phyloP scores from a whole-genome alignment of 2,113 vertebrate genomes.

The Pedionomus torquatus region DNA sequence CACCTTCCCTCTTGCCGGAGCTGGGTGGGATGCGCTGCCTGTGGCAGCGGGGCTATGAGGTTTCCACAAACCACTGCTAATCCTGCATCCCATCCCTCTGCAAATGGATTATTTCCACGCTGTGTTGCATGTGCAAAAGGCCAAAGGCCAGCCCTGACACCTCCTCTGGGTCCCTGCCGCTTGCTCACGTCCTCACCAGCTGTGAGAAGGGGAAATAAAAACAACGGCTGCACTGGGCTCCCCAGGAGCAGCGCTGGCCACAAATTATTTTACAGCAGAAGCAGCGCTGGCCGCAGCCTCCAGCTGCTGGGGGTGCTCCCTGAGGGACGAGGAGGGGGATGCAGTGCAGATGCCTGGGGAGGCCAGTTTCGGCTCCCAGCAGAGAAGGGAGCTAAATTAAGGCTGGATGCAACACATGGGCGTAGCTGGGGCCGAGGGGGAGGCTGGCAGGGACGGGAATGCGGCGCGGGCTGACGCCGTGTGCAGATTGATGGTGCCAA shows the following conservation, averaged over 20 bases:
- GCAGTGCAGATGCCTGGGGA: not conserved
- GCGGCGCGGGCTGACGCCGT: not conserved
- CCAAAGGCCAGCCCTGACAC: not conserved
- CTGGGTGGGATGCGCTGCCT: not conserved
- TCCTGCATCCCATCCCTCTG: fast-evolving
- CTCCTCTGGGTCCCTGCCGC: not conserved
- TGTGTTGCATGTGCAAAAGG: not conserved
- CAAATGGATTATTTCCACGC: fast-evolving
- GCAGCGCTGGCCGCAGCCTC: not conserved
- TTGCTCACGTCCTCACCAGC: not conserved
- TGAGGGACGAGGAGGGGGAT: not conserved
- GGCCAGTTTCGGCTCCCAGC: not conserved
- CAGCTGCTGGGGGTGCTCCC: not conserved
- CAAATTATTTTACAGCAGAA: not conserved
- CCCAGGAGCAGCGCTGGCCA: not conserved
- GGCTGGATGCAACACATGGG: slow-evolving; percentile 3
- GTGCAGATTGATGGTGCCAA: slow-evolving; percentile 10
- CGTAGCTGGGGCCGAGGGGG: slow-evolving; percentile 14
- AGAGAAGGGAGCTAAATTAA: not conserved
- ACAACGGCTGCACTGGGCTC: not conserved
- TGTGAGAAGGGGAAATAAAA: not conserved
- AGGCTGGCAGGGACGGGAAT: not conserved
- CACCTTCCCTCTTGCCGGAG: not conserved
- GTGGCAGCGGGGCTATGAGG: fast-evolving
- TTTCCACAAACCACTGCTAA: not conserved